Evolutionary conservation across 2,113 vertebrate genomes (phyloP).

Genomic region (Eulemur rufifrons): DNA sequence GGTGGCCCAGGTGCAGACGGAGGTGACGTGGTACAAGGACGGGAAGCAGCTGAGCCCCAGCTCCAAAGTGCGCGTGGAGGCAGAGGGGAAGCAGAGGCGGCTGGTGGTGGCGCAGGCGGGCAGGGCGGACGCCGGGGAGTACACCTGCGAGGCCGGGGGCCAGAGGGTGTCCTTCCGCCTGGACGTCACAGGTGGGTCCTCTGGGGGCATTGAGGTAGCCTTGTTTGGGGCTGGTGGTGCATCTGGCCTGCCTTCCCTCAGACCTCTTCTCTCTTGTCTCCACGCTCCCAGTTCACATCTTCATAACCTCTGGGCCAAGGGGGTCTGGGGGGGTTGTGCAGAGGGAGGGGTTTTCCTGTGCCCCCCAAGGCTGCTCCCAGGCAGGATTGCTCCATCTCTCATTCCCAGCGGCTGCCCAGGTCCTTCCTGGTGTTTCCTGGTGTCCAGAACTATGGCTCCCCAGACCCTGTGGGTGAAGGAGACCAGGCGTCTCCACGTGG

Average conservation of each 20-base stretch:
- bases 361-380: too few species aligned
- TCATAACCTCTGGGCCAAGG: too few species aligned
- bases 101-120: constrained; percentile 74
- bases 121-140: constrained; percentile 14
- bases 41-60: constrained; percentile 73
- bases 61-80: constrained; percentile 69
- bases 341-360: too few species aligned
- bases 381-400: too few species aligned
- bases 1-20: constrained; percentile 82
- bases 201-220: too few species aligned
- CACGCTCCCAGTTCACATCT: too few species aligned
- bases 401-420: too few species aligned
- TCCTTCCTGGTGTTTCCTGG: neutral
- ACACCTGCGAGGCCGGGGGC: constrained; percentile 72
- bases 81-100: neutral
- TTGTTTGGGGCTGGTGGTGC: too few species aligned
- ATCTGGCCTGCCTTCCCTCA: too few species aligned
- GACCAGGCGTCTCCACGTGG: neutral
- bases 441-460: too few species aligned
- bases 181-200: constrained; percentile 50
- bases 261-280: too few species aligned
- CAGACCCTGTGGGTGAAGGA: neutral
- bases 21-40: constrained; percentile 90
- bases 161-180: constrained; percentile 65
- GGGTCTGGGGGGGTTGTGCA: too few species aligned